These are phyloP conservation scores for Bufo gargarizans DNA, from an alignment of 2,113 vertebrate species.

Conservation along the genomic window DNA sequence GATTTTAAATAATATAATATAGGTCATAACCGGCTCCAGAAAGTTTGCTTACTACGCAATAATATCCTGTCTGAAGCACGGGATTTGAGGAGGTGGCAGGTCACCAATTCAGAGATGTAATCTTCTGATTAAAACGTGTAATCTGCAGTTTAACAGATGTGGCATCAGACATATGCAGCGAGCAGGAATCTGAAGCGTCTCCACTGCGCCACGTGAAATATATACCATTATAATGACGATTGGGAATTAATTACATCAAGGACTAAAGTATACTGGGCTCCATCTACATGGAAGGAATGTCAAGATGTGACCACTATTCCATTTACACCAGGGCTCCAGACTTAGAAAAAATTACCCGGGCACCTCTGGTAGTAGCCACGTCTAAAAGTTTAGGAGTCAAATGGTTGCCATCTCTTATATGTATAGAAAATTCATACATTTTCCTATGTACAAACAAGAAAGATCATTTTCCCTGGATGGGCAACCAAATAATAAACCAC, in stretches of 20 bases:
- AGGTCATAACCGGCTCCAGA: background rate
- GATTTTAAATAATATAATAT: background rate
- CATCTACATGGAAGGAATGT: too few relatives aligned
- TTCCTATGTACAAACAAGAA: too few relatives aligned
- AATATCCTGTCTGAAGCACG: background rate
- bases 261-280: background rate
- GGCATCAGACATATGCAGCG: background rate
- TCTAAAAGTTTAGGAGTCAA: too few relatives aligned
- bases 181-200: background rate
- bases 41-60: background rate
- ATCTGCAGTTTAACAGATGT: slow-evolving; percentile 17
- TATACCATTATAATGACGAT: background rate
- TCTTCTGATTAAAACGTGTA: background rate
- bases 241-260: background rate
- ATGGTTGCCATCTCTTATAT: too few relatives aligned
- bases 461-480: too few relatives aligned
- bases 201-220: background rate
- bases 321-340: too few relatives aligned
- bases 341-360: too few relatives aligned
- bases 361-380: too few relatives aligned
- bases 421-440: too few relatives aligned
- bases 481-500: too few relatives aligned
- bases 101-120: slow-evolving; percentile 27
- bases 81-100: slow-evolving; percentile 26
- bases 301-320: too few relatives aligned